Evolutionary conservation across 2,113 vertebrate genomes (phyloP).

Genomic region (Scartelaos histophorus): DNA sequence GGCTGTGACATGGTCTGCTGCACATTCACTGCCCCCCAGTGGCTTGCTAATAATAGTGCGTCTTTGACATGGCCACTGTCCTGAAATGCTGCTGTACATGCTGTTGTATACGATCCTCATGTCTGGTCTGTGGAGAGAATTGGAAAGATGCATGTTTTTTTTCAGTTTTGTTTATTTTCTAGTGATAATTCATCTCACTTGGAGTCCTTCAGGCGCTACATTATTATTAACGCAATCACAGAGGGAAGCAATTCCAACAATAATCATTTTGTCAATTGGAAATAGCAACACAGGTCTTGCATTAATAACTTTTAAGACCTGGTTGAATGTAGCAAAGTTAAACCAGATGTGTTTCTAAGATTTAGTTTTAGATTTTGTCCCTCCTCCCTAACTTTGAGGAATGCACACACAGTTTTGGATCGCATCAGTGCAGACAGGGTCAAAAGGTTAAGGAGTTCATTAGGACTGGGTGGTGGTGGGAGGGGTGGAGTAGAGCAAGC

Average conservation of each 20-base stretch:
- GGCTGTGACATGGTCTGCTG: slow-evolving; percentile 34
- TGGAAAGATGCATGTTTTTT: slow-evolving; percentile 50
- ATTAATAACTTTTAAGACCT: slow-evolving; percentile 69
- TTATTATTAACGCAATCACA: slow-evolving; percentile 65
- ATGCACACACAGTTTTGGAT: slow-evolving; percentile 44
- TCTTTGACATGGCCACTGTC: slow-evolving; percentile 28
- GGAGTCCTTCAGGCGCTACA: slow-evolving; percentile 40
- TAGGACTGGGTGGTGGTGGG: slow-evolving; percentile 9
- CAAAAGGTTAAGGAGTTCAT: slow-evolving; percentile 54
- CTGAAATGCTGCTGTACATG: slow-evolving; percentile 29
- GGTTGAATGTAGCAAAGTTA: slow-evolving; percentile 63
- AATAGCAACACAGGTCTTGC: slow-evolving; percentile 57
- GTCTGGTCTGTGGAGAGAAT: slow-evolving; percentile 26
- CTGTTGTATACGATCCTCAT: slow-evolving; percentile 39
- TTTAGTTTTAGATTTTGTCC: slow-evolving; percentile 11
- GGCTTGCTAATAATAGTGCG: slow-evolving; percentile 63
- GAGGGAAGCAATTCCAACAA: slow-evolving; percentile 65
- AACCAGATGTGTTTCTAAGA: slow-evolving; percentile 68
- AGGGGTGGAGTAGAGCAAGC: slow-evolving; percentile 25
- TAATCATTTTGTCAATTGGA: slow-evolving; percentile 61
- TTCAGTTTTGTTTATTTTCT: too few species aligned
- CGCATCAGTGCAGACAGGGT: slow-evolving; percentile 43
- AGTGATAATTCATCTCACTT: slow-evolving; percentile 46
- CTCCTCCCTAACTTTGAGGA: slow-evolving; percentile 59
- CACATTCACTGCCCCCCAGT: slow-evolving; percentile 80